Base-by-base conservation (phyloP, 2,888 invertebrate species). In the Empis livida region DNA sequence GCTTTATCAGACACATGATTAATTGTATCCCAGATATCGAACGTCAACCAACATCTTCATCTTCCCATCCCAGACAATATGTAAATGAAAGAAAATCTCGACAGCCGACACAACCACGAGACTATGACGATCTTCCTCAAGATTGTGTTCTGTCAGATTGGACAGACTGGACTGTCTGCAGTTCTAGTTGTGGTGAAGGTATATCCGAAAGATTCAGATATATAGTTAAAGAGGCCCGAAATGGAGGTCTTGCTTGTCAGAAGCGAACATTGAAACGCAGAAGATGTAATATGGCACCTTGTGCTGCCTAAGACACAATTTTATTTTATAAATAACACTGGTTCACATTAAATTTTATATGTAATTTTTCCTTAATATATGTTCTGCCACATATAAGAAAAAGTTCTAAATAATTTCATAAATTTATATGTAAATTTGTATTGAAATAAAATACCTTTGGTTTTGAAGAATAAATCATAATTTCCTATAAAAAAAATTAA, bases 111-210 rank as follows among this genome's bases (percentile, higher is more conserved):
- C 38, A 45, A 35, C 13, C 32, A 38, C 17, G 51, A 30, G 44
- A 47, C 10, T 35, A 47, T 11, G 58, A 59, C 6, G 40, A 48
- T 13, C 51, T 57, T 14, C 67, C 71, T n/a, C 61, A 74, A 13
- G 80, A 83, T 63, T 90, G 90, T 57, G 73, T 79, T 57, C 72
- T 88, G 58, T 79, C 85, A 2, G 75, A 77, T 40, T 94, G 93
- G 93, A 77, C 86, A 27, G 77, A 78, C 43, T 94, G 92, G 92
- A 78, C 83, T 23, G 72, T 76, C 2, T 94, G 94, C 67, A 87
- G 80, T 59, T 83, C 79, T 5, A 73, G 78, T 15, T 93, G 93
- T 67, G 93, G 92, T 23, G 60, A 71, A 11, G 91, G 90, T 14
- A 74, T 75, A 59, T 78, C 81, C 53, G 77, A 78, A 59, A 77